Evolutionary conservation across 2,113 vertebrate species (phyloP).

Genomic region (Setophaga petechia): DNA sequence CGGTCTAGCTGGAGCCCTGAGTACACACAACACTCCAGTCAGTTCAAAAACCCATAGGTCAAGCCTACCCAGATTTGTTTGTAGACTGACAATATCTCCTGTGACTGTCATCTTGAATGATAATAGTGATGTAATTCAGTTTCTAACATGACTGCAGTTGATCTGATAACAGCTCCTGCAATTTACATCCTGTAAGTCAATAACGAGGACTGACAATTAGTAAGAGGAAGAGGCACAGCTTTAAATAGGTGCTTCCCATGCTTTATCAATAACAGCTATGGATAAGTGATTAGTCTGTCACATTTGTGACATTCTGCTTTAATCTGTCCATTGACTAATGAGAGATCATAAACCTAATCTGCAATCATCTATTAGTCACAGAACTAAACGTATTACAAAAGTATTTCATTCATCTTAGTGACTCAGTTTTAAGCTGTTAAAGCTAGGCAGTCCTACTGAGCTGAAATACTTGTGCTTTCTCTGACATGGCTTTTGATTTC

Average conservation of each 20-base stretch:
- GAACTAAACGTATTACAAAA: not conserved
- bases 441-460: not conserved
- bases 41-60: not conserved
- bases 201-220: not conserved
- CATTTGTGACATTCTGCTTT: not conserved
- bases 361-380: not conserved
- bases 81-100: not conserved
- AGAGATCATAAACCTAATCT: not conserved
- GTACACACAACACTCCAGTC: not conserved
- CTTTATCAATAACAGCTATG: not conserved
- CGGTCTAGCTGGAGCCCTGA: not conserved
- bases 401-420: not conserved
- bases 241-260: not conserved
- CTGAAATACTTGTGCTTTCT: not conserved
- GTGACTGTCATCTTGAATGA: not conserved
- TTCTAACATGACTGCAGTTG: not conserved
- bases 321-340: conserved; percentile 1
- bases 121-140: not conserved
- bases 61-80: not conserved
- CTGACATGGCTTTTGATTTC: not conserved
- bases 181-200: not conserved
- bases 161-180: not conserved
- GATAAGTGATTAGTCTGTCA: not conserved
- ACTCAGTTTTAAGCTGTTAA: not conserved
- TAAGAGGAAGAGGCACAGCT: not conserved